Evolutionary conservation across 2,888 invertebrate species (phyloP).

Genomic region (Drosophila monieri): DNA sequence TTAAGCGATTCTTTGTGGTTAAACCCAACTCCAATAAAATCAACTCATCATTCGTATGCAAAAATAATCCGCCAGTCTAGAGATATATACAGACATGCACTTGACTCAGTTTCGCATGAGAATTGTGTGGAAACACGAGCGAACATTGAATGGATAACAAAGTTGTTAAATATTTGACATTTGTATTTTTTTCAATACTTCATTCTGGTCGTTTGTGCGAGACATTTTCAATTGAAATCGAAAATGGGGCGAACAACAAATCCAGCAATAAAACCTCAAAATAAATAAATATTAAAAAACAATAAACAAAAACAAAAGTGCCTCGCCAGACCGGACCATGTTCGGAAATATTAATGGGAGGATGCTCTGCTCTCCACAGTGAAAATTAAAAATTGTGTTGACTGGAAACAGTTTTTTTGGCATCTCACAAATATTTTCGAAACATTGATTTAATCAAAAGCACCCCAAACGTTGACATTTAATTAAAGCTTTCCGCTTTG

Average conservation of each 20-base stretch:
- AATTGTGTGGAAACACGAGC: conserved; percentile 17
- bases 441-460: background rate
- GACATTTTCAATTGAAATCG: conserved; percentile 22
- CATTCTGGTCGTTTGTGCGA: conserved; percentile 29
- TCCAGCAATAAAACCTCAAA: conserved; percentile 24
- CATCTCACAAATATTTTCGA: background rate
- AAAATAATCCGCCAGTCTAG: background rate
- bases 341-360: conserved; percentile 3
- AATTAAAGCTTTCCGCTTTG: background rate
- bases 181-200: conserved; percentile 17
- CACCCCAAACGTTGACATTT: background rate
- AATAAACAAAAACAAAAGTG: conserved; percentile 8
- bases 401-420: background rate
- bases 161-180: conserved; percentile 41
- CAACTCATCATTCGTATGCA: conserved; percentile 11
- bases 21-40: conserved; percentile 3
- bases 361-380: background rate
- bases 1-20: conserved; percentile 1
- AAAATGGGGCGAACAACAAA: conserved; percentile 24
- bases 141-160: conserved; percentile 19
- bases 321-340: background rate
- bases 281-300: conserved; percentile 11
- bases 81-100: conserved; percentile 16
- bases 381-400: conserved; percentile 1
- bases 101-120: conserved; percentile 17